Evolutionary conservation across 2,888 invertebrate genomes (phyloP).

Genomic region (Tupiocoris notatus): DNA sequence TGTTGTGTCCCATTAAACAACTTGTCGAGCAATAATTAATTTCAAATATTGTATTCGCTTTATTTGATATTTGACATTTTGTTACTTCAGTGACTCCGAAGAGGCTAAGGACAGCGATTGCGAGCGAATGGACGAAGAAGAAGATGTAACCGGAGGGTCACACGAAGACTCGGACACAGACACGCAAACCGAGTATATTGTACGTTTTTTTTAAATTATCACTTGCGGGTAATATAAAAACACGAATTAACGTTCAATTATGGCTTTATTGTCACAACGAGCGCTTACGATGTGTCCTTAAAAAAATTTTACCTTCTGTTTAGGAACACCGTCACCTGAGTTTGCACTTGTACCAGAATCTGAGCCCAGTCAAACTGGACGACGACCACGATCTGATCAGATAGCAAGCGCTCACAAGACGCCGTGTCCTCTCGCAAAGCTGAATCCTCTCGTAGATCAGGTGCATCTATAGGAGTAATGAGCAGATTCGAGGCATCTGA

Average conservation of each 20-base stretch:
- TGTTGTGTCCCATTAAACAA: background rate
- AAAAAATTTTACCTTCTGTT: background rate
- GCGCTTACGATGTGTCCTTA: too few species aligned
- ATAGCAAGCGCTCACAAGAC: conserved; percentile 45
- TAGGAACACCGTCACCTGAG: conserved; percentile 49
- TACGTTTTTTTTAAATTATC: too few species aligned
- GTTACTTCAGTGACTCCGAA: conserved; percentile 35
- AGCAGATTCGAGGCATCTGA: background rate
- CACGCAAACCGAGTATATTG: conserved; percentile 46
- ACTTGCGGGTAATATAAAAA: too few species aligned
- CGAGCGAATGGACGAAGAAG: conserved; percentile 46
- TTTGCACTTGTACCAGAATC: conserved; percentile 48
- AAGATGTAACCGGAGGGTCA: conserved; percentile 46
- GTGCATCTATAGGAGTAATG: too few species aligned
- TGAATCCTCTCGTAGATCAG: background rate
- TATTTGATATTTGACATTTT: too few species aligned
- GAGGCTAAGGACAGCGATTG: conserved; percentile 38
- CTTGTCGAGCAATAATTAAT: background rate
- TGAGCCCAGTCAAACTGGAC: conserved; percentile 47
- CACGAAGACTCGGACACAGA: conserved; percentile 48
- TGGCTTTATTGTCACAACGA: too few species aligned
- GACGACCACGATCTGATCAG: conserved; percentile 46
- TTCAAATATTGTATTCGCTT: background rate
- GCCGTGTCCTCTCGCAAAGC: conserved; percentile 24
- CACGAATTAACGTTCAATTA: too few species aligned